Conservation (phyloP, 2,113 vertebrate genomes). For the Rhodinocichla rosea region DNA sequence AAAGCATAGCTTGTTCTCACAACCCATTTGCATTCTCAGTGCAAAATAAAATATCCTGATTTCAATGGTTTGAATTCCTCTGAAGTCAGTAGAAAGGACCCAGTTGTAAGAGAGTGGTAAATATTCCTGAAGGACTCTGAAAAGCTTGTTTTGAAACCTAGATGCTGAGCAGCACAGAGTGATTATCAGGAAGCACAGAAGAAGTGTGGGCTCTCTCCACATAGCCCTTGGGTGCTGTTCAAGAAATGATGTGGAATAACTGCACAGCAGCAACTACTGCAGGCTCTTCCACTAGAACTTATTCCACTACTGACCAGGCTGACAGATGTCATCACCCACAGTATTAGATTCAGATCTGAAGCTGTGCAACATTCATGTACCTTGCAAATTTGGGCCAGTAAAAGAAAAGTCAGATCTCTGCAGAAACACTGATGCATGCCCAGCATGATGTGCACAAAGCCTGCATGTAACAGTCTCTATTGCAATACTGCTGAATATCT, state of each 20-base stretch:
- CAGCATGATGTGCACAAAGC: not conserved
- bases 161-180: not conserved
- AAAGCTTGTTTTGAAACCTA: not conserved
- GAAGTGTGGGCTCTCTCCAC: not conserved
- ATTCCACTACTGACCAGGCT: not conserved
- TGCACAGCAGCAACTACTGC: not conserved
- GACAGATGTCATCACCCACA: not conserved
- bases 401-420: not conserved
- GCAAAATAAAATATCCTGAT: not conserved
- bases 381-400: not conserved
- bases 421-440: not conserved
- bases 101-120: not conserved
- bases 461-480: too few relatives aligned
- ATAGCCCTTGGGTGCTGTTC: rapidly evolving
- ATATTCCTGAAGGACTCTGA: not conserved
- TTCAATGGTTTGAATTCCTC: not conserved
- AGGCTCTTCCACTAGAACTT: not conserved
- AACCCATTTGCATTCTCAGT: not conserved
- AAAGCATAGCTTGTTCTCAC: not conserved
- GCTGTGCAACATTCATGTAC: not conserved
- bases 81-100: not conserved
- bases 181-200: not conserved
- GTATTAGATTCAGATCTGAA: not conserved
- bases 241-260: not conserved
- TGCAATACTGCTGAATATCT: not conserved